A percentile compares a stretch with the other conserved stretches of the same genome.
These are phyloP conservation scores for Anguilla obscura DNA, from an alignment of 2,797 vertebrate species.

Conservation along the genomic window DNA sequence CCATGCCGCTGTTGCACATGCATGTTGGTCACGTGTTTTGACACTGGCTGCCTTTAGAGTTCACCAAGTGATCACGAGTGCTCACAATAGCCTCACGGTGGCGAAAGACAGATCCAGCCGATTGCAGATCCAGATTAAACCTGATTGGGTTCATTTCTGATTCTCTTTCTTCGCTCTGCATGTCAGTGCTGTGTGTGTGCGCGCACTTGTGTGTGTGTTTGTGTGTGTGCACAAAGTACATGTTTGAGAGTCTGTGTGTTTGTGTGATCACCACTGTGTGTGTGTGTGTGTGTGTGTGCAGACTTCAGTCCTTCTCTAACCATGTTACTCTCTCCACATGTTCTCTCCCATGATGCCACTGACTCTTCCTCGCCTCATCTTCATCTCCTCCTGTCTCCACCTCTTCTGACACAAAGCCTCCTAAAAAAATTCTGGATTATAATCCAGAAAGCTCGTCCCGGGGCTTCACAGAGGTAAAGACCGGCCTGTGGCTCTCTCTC, in stretches of 20 bases:
- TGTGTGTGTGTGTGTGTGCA: not conserved
- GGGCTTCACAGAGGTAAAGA: slow-evolving; percentile 91
- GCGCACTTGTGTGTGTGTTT: not conserved
- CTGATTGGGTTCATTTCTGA: slow-evolving; percentile 11
- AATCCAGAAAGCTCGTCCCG: slow-evolving; percentile 91
- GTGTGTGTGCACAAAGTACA: not conserved
- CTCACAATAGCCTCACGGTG: not conserved
- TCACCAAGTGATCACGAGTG: slow-evolving; percentile 21
- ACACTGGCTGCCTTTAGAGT: not conserved
- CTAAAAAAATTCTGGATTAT: slow-evolving; percentile 99
- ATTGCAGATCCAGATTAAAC: not conserved
- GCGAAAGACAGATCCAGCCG: not conserved
- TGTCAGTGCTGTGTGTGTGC: not conserved
- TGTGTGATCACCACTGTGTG: not conserved
- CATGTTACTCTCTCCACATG: slow-evolving; percentile 87
- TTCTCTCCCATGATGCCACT: slow-evolving; percentile 86
- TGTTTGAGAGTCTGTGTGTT: not conserved
- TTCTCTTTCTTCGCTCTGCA: not conserved
- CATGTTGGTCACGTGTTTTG: not conserved
- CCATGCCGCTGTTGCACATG: not conserved
- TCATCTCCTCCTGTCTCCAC: slow-evolving; percentile 79
- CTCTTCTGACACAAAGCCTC: slow-evolving; percentile 85
- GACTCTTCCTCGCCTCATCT: slow-evolving; percentile 91
- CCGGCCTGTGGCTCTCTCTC: slow-evolving; percentile 61
- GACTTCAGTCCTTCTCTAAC: slow-evolving; percentile 61